phyloP scores from a whole-genome alignment of 1,140 invertebrate genomes.

The Sweltsa coloradensis region DNA sequence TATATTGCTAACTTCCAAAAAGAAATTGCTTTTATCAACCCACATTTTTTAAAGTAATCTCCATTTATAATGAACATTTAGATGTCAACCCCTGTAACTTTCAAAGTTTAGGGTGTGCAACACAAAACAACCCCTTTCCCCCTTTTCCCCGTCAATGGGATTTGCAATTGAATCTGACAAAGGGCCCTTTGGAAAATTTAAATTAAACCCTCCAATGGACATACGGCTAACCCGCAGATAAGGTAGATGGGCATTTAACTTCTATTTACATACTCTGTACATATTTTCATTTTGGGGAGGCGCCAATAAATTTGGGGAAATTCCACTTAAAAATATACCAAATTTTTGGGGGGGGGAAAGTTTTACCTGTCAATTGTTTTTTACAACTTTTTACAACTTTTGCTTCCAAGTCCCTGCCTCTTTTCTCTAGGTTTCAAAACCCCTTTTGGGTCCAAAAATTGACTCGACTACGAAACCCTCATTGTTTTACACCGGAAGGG shows the following conservation, averaged over 20 bases:
- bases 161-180: neutral
- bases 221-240: neutral
- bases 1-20: too few relatives aligned
- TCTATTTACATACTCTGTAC: slow-evolving; percentile 21
- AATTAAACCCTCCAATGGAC: neutral
- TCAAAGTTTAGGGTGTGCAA: slow-evolving; percentile 1
- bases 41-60: too few relatives aligned
- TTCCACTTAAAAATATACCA: slow-evolving; percentile 17
- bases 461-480: slow-evolving; percentile 23
- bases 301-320: slow-evolving; percentile 22
- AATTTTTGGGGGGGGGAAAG: slow-evolving; percentile 10
- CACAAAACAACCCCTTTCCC: neutral
- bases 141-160: neutral
- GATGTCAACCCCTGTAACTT: too few relatives aligned
- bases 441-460: slow-evolving; percentile 24
- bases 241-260: slow-evolving; percentile 24
- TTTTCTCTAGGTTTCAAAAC: slow-evolving; percentile 19
- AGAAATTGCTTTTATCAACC: too few relatives aligned
- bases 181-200: neutral
- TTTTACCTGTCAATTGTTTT: slow-evolving; percentile 9
- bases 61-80: too few relatives aligned
- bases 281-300: slow-evolving; percentile 25
- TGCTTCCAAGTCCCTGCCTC: slow-evolving; percentile 25
- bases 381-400: slow-evolving; percentile 17
- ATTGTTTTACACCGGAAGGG: slow-evolving; percentile 22